Percentiles rank a stretch among this genome's conserved stretches.
phyloP scores from a whole-genome alignment of 2,888 invertebrate genomes.

The Caenorhabditis sp. region DNA sequence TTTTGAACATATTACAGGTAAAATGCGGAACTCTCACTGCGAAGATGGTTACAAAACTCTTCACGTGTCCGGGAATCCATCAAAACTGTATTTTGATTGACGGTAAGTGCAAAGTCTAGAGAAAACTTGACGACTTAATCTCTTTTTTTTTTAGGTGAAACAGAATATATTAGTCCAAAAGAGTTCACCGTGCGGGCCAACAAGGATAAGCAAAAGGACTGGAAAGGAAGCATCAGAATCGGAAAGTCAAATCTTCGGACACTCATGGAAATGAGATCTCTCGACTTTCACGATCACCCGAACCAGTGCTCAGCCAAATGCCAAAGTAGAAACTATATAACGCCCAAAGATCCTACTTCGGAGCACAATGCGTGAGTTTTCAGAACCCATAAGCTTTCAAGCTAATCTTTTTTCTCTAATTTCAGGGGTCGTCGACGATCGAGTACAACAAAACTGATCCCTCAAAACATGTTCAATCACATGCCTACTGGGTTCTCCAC shows the following conservation, averaged over 20 bases:
- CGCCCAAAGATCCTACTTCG: slow-evolving; percentile 62
- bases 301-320: slow-evolving; percentile 80
- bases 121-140: no score
- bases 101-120: no score
- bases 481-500: slow-evolving; percentile 18
- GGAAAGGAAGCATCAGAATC: slow-evolving; percentile 81
- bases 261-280: slow-evolving; percentile 80
- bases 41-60: slow-evolving; percentile 77
- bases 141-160: slow-evolving; percentile 24
- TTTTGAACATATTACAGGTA: slow-evolving; percentile 64
- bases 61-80: slow-evolving; percentile 81
- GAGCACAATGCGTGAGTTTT: slow-evolving; percentile 27
- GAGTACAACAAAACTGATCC: slow-evolving; percentile 34
- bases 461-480: slow-evolving; percentile 44
- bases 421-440: slow-evolving; percentile 29
- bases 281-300: slow-evolving; percentile 80
- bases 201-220: slow-evolving; percentile 81
- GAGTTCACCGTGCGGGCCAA: slow-evolving; percentile 80
- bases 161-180: slow-evolving; percentile 80
- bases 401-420: background rate
- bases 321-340: slow-evolving; percentile 78
- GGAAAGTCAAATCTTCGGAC: slow-evolving; percentile 79
- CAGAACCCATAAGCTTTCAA: background rate
- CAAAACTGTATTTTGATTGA: slow-evolving; percentile 80
- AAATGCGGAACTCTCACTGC: slow-evolving; percentile 76